Conservation (phyloP, 2,888 invertebrate genomes). For the Ormia ochracea region DNA sequence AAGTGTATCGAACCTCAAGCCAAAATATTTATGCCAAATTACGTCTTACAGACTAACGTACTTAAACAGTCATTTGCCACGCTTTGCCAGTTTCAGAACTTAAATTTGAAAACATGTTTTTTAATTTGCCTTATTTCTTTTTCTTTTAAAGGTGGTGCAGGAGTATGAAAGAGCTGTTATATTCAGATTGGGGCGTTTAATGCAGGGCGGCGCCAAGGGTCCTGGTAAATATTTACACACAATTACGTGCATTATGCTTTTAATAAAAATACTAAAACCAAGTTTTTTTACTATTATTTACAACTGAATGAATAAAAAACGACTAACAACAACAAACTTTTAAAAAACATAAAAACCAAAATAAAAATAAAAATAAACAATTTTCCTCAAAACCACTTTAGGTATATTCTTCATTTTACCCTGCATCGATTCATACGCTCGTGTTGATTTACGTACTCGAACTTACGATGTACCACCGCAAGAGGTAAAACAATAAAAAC, state of each 20-base stretch:
- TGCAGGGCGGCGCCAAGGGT: slow-evolving; percentile 94
- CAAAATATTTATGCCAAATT: too few species aligned
- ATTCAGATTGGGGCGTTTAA: slow-evolving; percentile 91
- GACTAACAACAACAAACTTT: slow-evolving; percentile 3
- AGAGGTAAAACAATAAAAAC: slow-evolving; percentile 82
- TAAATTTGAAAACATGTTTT: neutral
- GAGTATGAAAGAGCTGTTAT: slow-evolving; percentile 97
- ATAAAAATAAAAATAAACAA: slow-evolving; percentile 17
- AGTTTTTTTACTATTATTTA: slow-evolving; percentile 23
- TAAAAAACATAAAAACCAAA: slow-evolving; percentile 9
- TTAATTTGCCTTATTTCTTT: slow-evolving; percentile 1
- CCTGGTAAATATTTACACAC: slow-evolving; percentile 82
- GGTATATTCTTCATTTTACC: slow-evolving; percentile 98
- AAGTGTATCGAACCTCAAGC: too few species aligned
- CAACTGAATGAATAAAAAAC: slow-evolving; percentile 8
- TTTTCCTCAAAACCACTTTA: slow-evolving; percentile 72
- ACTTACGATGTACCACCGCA: slow-evolving; percentile 99
- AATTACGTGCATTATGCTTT: neutral
- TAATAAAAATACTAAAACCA: slow-evolving; percentile 22
- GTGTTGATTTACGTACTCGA: slow-evolving; percentile 94
- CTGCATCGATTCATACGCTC: slow-evolving; percentile 95
- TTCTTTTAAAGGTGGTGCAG: slow-evolving; percentile 87
- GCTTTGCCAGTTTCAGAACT: too few species aligned
- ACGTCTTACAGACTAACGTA: too few species aligned
- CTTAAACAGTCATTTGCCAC: too few species aligned